Percentiles rank a stretch among this genome's conserved stretches.
phyloP scores from a whole-genome alignment of 2,888 invertebrate genomes.

The Ditula angustiorana region DNA sequence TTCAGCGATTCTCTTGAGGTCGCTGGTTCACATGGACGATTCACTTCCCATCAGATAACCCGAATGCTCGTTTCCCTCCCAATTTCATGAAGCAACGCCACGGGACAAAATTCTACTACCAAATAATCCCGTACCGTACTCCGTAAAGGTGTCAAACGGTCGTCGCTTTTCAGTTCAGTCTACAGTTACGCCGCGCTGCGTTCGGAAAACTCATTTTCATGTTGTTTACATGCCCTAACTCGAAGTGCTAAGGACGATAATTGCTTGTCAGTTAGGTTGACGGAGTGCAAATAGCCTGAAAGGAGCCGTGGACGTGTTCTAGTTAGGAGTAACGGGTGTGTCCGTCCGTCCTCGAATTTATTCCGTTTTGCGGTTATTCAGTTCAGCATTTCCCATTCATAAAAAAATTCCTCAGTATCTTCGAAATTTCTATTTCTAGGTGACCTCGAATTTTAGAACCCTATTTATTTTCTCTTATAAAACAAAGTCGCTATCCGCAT shows the following conservation, averaged over 20 bases:
- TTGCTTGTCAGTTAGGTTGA: slow-evolving; percentile 1
- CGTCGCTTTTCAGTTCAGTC: not conserved
- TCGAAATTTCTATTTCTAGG: no score
- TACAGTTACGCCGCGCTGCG: slow-evolving; percentile 23
- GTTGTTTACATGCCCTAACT: slow-evolving; percentile 17
- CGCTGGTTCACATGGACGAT: no score
- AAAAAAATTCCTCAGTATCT: not conserved
- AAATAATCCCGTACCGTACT: slow-evolving; percentile 3
- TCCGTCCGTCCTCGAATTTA: slow-evolving; percentile 19
- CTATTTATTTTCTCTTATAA: no score
- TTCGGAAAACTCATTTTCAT: slow-evolving; percentile 2
- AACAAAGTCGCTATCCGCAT: no score
- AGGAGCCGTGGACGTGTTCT: slow-evolving; percentile 23
- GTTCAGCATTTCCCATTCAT: not conserved
- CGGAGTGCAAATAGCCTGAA: not conserved
- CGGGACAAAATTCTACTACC: not conserved
- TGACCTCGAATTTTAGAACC: not conserved
- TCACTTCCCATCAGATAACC: no score
- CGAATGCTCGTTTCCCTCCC: no score
- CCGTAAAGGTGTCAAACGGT: slow-evolving; percentile 19
- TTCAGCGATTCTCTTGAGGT: no score
- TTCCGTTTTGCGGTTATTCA: not conserved
- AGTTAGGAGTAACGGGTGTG: slow-evolving; percentile 39
- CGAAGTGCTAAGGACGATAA: slow-evolving; percentile 10
- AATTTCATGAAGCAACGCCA: not conserved